Conservation (phyloP, 2,113 vertebrate species). For the Gnathonemus echidnorhynchus region DNA sequence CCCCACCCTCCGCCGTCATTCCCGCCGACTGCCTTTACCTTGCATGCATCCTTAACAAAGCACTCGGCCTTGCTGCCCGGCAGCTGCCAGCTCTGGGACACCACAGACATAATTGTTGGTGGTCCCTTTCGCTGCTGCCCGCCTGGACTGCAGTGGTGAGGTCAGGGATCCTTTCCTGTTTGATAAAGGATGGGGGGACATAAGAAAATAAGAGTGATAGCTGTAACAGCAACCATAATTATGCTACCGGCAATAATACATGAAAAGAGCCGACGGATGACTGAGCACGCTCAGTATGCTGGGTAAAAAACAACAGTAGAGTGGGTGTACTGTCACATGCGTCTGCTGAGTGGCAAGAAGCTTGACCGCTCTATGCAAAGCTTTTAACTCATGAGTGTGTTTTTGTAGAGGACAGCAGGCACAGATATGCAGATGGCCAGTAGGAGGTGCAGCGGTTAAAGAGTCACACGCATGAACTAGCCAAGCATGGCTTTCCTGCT, state of each 20-base stretch:
- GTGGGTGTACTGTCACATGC: neutral
- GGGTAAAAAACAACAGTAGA: neutral
- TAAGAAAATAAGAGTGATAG: neutral
- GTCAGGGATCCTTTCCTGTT: neutral
- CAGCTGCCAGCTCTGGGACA: neutral
- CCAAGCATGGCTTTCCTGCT: neutral
- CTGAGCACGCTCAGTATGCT: neutral
- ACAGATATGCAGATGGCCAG: neutral
- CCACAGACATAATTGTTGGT: neutral
- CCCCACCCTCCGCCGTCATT: neutral
- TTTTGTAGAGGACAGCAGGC: neutral
- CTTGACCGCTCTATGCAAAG: neutral
- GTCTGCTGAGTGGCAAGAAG: neutral
- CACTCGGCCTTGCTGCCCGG: neutral
- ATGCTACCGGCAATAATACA: neutral
- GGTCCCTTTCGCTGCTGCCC: neutral
- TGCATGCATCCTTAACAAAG: neutral
- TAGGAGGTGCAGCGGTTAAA: neutral
- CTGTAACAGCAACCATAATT: neutral
- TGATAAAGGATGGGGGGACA: neutral
- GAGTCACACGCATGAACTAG: neutral
- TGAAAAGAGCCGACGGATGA: neutral
- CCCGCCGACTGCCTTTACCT: neutral
- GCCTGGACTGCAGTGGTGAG: neutral
- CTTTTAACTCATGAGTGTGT: neutral